Base-by-base conservation (phyloP, 92 coral and sea anemone genomes). In the Porites evermanni region DNA sequence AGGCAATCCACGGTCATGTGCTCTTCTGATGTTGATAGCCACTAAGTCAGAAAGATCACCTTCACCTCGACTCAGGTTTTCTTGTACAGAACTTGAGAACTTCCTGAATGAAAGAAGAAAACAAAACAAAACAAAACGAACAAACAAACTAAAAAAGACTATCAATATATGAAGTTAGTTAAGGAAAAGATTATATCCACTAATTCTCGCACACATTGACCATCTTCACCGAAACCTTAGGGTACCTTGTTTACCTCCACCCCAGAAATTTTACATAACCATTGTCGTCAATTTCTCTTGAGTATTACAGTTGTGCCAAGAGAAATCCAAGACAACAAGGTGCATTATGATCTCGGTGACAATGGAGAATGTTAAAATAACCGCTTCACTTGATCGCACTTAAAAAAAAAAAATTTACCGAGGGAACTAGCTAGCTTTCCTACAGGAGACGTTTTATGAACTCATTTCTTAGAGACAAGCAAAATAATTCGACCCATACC, bases 141-240 rank as follows among this genome's bases (percentile, higher is more conserved):
- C 32, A 78, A 16, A 61, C 38, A 19, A 18, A 12, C 12, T 3
- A 75, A 6, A 6, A 6, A 4, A 18, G 10, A 3, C 51, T 2
- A 12, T 8, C 64, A 18, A 12, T 12, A 63, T 20, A 3, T 51
- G n/a, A 1, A 11, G n/a, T 74, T 3, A 81, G 77, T 13, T 85
- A 79, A 6, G 9, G 6, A 53, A 32, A 20, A 7, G 9, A n/a
- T 9, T 74, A 10, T 18, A 7, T 52, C 32, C 32, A 26, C 32
- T 26, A 26, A 26, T 26, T 26, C 32, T 26, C 32, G 32, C 32
- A 26, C 32, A 26, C 32, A 26, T 17, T 82, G 7, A 13, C 93
- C 93, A 54, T 82, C 91, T 21, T 87, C 93, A 4, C 32, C 32
- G 32, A 26, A 26, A 26, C 3, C 32, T 26, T 26, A 26, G 32